Percentiles rank a stretch among this genome's conserved stretches.
Evolutionary conservation across 2,888 invertebrate species (phyloP).

Genomic region (Drosophila diplacantha): DNA sequence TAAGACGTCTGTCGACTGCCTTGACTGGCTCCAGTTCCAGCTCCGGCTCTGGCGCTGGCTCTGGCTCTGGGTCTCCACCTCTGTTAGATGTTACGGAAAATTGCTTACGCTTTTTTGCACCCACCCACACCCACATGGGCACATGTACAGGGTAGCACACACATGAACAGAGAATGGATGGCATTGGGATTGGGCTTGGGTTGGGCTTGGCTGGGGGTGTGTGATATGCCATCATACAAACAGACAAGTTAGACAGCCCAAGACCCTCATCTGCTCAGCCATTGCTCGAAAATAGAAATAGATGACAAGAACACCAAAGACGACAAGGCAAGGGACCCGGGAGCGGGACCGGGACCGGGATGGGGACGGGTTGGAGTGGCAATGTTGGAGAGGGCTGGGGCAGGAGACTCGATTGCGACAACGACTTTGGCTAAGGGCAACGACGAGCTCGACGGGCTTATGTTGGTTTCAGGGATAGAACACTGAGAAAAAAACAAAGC

Average conservation of each 20-base stretch:
- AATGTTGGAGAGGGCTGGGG: conserved; percentile 11
- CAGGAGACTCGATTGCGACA: conserved; percentile 35
- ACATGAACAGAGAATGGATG: conserved; percentile 55
- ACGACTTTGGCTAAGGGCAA: conserved; percentile 71
- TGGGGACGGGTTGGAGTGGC: conserved; percentile 5
- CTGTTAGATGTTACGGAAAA: conserved; percentile 72
- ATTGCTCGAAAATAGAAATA: conserved; percentile 69
- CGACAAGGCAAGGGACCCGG: conserved; percentile 42
- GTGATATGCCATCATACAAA: conserved; percentile 63
- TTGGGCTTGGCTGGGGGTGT: conserved; percentile 24
- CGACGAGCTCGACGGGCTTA: conserved; percentile 62
- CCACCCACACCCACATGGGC: conserved; percentile 39
- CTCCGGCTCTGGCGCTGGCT: conserved; percentile 11
- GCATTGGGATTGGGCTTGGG: conserved; percentile 6
- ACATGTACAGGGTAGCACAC: conserved; percentile 48
- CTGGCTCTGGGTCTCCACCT: conserved; percentile 43
- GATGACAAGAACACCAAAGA: conserved; percentile 70
- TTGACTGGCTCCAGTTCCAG: conserved; percentile 39
- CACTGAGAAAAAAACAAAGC: conserved; percentile 18
- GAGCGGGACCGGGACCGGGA: conserved; percentile 11
- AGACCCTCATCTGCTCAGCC: conserved; percentile 70
- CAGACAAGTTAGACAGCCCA: conserved; percentile 72
- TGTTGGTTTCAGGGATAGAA: conserved; percentile 23
- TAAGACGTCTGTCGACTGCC: conserved; percentile 60
- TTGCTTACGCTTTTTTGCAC: conserved; percentile 72